These are phyloP conservation scores for Paradisaea rubra DNA, from an alignment of 2,113 vertebrate species.

Conservation along the genomic window DNA sequence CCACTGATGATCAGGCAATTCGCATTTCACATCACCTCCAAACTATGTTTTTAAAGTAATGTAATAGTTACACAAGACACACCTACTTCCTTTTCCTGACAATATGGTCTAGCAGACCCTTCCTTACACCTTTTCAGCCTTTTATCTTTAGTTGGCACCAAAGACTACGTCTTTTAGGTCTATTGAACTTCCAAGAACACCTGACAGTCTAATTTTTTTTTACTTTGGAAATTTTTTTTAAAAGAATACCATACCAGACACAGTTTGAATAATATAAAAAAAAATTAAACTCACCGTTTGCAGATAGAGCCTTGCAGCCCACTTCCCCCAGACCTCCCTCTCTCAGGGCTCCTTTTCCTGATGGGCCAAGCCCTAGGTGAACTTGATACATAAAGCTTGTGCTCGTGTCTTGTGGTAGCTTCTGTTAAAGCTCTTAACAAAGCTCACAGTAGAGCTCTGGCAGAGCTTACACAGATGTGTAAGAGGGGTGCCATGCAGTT, in stretches of 20 bases:
- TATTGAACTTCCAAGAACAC: background rate
- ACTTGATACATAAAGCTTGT: fast-evolving
- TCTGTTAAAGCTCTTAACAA: background rate
- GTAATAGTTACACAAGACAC: background rate
- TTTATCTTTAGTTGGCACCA: background rate
- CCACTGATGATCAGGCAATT: background rate
- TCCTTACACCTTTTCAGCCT: background rate
- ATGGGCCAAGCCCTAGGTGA: background rate
- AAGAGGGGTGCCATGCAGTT: background rate
- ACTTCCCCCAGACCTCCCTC: background rate
- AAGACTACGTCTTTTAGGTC: background rate
- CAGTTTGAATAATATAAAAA: background rate
- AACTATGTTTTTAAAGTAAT: background rate
- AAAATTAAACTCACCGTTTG: background rate
- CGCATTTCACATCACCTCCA: background rate
- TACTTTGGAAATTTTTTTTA: background rate
- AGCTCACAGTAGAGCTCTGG: background rate
- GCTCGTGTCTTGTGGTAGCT: background rate
- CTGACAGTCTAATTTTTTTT: background rate
- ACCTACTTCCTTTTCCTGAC: background rate
- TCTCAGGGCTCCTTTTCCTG: background rate
- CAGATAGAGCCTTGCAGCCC: background rate
- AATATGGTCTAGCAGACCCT: background rate
- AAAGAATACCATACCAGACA: background rate
- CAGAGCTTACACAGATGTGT: background rate